phyloP scores from a whole-genome alignment of 2,113 vertebrate genomes.

The Herpetotheres cachinnans region DNA sequence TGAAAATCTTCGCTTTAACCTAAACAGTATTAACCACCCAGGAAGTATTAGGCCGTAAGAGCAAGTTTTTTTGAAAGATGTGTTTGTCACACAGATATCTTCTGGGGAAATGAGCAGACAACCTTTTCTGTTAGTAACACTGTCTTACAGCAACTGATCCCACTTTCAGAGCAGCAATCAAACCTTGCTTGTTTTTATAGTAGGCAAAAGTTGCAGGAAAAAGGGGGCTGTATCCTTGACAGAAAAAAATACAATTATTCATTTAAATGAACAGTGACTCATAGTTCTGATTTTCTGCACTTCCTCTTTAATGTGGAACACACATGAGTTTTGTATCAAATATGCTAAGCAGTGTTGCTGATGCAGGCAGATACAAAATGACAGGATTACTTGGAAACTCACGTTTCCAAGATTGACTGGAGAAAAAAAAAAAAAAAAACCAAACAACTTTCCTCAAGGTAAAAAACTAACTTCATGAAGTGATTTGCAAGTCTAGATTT shows the following conservation, averaged over 20 bases:
- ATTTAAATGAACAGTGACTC: neutral
- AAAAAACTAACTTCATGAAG: neutral
- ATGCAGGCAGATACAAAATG: neutral
- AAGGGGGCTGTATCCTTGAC: neutral
- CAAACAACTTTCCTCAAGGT: neutral
- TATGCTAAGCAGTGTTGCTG: neutral
- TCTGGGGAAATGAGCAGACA: neutral
- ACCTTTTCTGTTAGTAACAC: neutral
- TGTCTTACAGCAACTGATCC: neutral
- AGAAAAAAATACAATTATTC: neutral
- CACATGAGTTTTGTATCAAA: neutral
- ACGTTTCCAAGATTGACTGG: neutral
- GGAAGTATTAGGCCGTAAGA: neutral
- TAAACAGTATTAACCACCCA: neutral
- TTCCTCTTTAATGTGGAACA: neutral
- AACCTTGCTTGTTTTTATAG: neutral
- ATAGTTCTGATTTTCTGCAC: neutral
- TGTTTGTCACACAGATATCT: neutral
- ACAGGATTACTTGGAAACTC: neutral
- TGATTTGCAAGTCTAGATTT: neutral
- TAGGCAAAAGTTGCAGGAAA: neutral
- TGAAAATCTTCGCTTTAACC: neutral
- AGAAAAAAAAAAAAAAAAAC: neutral
- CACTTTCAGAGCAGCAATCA: neutral
- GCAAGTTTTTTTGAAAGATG: neutral